Conservation (phyloP, 1,140 invertebrate genomes). For the Ganaspis sp. region DNA sequence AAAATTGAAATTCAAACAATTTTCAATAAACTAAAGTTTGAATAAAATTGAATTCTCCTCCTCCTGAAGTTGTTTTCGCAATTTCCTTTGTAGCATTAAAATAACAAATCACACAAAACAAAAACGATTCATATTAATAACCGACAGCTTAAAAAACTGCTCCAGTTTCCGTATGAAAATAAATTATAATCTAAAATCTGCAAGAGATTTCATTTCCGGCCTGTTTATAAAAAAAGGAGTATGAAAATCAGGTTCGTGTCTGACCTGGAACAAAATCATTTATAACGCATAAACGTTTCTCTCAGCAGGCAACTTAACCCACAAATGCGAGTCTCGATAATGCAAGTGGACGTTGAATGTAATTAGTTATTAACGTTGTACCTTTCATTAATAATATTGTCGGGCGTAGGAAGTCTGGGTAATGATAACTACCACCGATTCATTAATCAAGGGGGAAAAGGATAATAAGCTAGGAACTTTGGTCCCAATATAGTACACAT, state of each 20-base stretch:
- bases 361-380: constrained; percentile 21
- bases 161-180: too few species aligned
- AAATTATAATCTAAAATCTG: not conserved
- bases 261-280: not conserved
- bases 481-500: not conserved
- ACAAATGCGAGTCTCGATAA: constrained; percentile 11
- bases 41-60: too few species aligned
- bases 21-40: too few species aligned
- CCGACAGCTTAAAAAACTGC: too few species aligned
- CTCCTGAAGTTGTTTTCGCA: too few species aligned
- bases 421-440: not conserved
- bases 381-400: constrained; percentile 23
- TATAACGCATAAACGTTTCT: constrained; percentile 10
- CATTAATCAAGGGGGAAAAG: not conserved
- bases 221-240: not conserved
- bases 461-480: not conserved
- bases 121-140: too few species aligned
- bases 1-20: too few species aligned
- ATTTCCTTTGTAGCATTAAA: too few species aligned
- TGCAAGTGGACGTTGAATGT: constrained; percentile 9
- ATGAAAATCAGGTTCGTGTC: not conserved
- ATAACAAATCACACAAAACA: too few species aligned
- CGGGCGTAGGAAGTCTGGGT: constrained; percentile 1
- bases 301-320: not conserved
- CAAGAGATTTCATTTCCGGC: not conserved